Evolutionary conservation across 37 sponge, comb jelly and placozoan species (phyloP).

Genomic region (Haliclona indistincta): DNA sequence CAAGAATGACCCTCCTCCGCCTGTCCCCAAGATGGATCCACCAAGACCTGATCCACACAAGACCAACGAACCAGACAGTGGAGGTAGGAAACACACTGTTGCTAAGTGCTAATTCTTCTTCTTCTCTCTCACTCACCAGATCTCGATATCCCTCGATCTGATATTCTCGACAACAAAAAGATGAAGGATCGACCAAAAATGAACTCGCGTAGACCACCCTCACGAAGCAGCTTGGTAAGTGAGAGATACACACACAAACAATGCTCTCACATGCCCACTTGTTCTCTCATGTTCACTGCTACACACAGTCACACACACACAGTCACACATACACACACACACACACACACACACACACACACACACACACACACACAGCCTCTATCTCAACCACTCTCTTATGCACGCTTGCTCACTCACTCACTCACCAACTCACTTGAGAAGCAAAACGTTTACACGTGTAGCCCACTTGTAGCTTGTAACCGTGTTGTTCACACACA

Average conservation of each 20-base stretch:
- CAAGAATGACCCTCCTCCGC: too few relatives aligned
- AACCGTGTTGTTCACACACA: too few relatives aligned
- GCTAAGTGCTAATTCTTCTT: too few relatives aligned
- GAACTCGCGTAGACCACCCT: neutral
- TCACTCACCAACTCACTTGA: too few relatives aligned
- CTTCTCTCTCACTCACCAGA: too few relatives aligned
- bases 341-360: neutral
- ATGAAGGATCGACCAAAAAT: neutral
- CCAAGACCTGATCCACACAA: too few relatives aligned
- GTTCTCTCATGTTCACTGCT: too few relatives aligned
- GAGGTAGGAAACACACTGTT: too few relatives aligned
- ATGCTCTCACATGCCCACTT: too few relatives aligned
- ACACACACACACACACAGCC: constrained; percentile 13
- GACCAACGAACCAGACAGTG: too few relatives aligned
- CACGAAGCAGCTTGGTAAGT: neutral
- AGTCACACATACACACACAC: neutral
- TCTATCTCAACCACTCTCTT: neutral
- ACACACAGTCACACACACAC: constrained; percentile 8
- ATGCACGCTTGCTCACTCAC: neutral
- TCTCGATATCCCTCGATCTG: neutral
- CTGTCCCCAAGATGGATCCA: too few relatives aligned
- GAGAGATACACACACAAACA: neutral
- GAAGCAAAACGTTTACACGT: neutral
- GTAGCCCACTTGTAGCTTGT: too few relatives aligned
- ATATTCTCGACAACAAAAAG: neutral